Evolutionary conservation across 2,888 invertebrate species (phyloP).

Genomic region (Elysia crispata): DNA sequence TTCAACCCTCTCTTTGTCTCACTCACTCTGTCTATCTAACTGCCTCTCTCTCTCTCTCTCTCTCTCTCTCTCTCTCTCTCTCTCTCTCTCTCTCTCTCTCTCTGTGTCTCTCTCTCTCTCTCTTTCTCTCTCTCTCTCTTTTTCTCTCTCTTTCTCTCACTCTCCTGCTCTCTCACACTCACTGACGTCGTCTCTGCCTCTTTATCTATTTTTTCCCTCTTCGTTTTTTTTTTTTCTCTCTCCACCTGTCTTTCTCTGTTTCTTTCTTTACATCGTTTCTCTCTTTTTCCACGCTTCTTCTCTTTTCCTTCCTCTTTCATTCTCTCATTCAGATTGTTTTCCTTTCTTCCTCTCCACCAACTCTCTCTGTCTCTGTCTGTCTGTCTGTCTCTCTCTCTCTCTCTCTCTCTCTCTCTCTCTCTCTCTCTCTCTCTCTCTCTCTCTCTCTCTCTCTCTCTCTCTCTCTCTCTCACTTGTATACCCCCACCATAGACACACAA

Average conservation of each 20-base stretch:
- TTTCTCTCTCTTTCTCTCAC: no score
- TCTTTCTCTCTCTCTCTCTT: background rate
- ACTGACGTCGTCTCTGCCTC: conserved; percentile 10
- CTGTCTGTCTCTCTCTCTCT: conserved; percentile 16
- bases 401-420: background rate
- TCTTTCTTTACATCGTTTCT: background rate
- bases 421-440: background rate
- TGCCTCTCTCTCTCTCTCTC: no score
- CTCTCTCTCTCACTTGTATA: background rate
- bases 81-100: conserved; percentile 17
- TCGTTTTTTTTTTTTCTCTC: background rate
- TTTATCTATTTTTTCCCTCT: background rate
- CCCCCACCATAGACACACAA: background rate
- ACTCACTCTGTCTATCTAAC: no score
- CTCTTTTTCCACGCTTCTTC: no score
- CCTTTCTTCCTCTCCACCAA: no score
- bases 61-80: no score
- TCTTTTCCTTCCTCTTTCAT: no score
- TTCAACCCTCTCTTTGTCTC: no score
- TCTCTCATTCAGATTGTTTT: no score
- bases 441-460: no score
- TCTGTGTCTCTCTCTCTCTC: background rate
- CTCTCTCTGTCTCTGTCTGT: no score
- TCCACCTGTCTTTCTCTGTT: no score
- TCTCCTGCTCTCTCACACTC: background rate